Conservation (phyloP, 2,113 vertebrate species). For the Phaethon lepturus region DNA sequence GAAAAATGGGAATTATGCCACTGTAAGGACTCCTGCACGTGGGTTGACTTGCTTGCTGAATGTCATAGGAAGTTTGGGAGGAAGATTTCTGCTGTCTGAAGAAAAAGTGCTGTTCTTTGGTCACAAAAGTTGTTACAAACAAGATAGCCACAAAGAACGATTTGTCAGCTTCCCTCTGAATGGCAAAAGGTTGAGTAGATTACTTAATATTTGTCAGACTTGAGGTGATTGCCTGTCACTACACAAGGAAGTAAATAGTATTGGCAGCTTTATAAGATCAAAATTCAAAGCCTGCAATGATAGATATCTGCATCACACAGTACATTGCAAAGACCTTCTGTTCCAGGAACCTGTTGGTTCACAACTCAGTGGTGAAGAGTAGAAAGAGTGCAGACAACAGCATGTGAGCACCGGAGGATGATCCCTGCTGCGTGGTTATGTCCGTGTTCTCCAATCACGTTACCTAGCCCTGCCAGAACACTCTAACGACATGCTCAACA, state of each 20-base stretch:
- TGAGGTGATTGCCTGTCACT: constrained; percentile 52
- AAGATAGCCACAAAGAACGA: constrained; percentile 16
- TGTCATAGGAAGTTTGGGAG: not conserved
- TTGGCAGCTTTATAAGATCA: constrained; percentile 41
- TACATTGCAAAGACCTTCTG: not conserved
- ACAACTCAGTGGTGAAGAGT: not conserved
- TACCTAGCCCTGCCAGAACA: not conserved
- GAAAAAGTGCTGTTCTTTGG: not conserved
- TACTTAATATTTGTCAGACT: constrained; percentile 52
- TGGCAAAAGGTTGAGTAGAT: constrained; percentile 44
- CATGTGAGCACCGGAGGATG: not conserved
- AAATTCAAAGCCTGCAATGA: constrained; percentile 15
- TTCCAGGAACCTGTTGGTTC: not conserved
- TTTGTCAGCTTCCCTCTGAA: constrained; percentile 36
- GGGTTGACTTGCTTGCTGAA: not conserved
- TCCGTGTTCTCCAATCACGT: rapidly evolving
- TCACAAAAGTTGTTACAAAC: constrained; percentile 39
- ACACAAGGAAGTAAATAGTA: constrained; percentile 2
- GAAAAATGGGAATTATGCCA: not conserved
- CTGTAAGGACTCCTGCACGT: not conserved
- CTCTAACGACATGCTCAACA: not conserved
- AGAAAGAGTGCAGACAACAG: not conserved
- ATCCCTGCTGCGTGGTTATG: not conserved
- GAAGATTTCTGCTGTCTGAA: constrained; percentile 1
- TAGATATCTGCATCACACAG: not conserved